These are phyloP conservation scores for Trypoxylus dichotomus DNA, from an alignment of 1,140 invertebrate species.

Conservation along the genomic window DNA sequence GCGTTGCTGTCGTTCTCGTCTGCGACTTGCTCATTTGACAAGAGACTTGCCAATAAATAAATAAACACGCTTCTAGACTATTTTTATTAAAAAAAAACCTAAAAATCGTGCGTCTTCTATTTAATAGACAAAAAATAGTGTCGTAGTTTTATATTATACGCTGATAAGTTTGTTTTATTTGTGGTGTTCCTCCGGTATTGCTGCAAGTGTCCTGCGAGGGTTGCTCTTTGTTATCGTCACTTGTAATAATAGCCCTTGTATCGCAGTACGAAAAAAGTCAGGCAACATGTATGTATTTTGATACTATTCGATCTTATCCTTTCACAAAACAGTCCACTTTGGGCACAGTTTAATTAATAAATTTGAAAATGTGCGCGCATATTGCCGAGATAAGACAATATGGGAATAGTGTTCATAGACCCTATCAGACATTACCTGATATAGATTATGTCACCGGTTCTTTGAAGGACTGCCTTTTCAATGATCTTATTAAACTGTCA, in stretches of 20 bases:
- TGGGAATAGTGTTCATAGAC: no score
- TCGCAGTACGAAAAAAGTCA: not conserved
- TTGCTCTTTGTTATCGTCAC: conserved; percentile 14
- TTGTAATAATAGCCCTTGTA: not conserved
- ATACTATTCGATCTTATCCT: not conserved
- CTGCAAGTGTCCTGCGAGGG: not conserved
- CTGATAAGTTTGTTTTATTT: not conserved
- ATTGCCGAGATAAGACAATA: no score
- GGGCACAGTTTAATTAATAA: not conserved
- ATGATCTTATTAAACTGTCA: no score
- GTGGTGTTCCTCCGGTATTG: not conserved
- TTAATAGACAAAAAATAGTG: not conserved
- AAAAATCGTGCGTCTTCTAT: not conserved
- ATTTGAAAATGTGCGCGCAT: not conserved
- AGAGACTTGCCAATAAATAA: not conserved
- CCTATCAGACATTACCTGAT: no score
- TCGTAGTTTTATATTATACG: not conserved
- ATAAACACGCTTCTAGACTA: not conserved
- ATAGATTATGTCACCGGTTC: no score
- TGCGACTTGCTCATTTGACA: not conserved
- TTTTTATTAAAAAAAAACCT: not conserved
- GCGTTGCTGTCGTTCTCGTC: not conserved
- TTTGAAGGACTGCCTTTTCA: no score
- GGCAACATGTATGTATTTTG: conserved; percentile 8
- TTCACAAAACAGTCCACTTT: not conserved